Evolutionary conservation across 37 sponge, comb jelly and placozoan species (phyloP), one percentile per base, ranked within the genome.

Genomic region (Halichondria panicea): DNA sequence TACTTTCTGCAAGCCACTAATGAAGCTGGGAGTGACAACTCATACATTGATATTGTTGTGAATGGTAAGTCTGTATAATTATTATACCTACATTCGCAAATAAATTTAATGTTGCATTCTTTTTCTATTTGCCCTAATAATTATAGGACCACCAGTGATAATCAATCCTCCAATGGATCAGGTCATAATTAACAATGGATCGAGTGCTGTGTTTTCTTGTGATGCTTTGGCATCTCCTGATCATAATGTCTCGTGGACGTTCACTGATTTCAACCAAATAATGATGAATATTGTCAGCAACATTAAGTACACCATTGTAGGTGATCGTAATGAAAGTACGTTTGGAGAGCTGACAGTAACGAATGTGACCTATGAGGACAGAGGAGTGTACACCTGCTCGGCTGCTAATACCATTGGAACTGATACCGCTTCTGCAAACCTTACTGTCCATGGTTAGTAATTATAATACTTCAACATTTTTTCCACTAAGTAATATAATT

Each of bases 401-500:
- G 77, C 80, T 15, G 28, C 18, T 21, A 90, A 90, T 52, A 38
- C 5, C 5, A 19, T 79, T 71, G 81, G 72, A 4, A 40, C 9
- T 42, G 66, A 43, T 5, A 25, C 59, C 2, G 63, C 72, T 1
- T 22, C 22, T 34, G 86, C 81, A 21, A 71, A 68, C 39, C 77
- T 90, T 19, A 68, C 81, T 42, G 91, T 90, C 21, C 91, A 90
- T n/a, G 91, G 91, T 90, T 31, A 57, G 91, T 60, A 24, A 58
- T n/a, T 21, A 21, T n/a, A n/a, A n/a, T 25, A 24, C 8, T 24
- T 58, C n/a, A 12, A 11, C 40, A 64, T 35, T 36, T 22, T 34
- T 8, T 36, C 35, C 4, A 64, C 6, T 34, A 35, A 36, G 22
- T 9, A 36, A 7, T 40, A 36, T 64, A 64, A 36, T 64, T 35